These are phyloP conservation scores for Platyscapa corneri DNA, from an alignment of 1,140 invertebrate species.

Conservation along the genomic window DNA sequence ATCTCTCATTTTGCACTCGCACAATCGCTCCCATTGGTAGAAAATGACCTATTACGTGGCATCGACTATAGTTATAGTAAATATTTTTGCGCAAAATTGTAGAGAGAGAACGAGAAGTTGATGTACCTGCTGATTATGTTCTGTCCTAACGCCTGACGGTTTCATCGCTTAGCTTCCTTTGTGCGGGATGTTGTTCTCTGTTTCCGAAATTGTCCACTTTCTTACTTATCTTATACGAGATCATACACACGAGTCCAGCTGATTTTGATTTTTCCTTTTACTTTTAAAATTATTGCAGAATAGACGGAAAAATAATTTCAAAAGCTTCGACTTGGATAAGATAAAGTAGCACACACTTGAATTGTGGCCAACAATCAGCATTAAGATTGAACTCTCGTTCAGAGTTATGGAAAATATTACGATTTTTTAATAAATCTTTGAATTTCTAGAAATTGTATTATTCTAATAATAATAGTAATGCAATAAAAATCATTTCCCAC, in stretches of 20 bases:
- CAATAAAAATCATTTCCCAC: background rate
- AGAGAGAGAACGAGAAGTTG: background rate
- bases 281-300: background rate
- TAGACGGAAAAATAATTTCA: no score
- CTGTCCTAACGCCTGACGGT: conserved; percentile 38
- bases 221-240: background rate
- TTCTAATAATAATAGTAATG: no score
- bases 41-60: conserved; percentile 19
- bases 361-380: no score
- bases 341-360: no score
- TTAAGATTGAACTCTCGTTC: no score
- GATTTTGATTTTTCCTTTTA: background rate
- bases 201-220: background rate
- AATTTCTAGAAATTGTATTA: no score
- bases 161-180: background rate
- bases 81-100: background rate
- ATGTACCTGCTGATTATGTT: conserved; percentile 53
- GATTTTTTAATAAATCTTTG: no score
- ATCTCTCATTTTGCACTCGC: conserved; percentile 28
- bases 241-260: background rate
- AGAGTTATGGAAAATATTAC: no score
- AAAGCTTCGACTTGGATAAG: no score
- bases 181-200: background rate
- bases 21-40: background rate
- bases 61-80: conserved; percentile 21